Conservation (phyloP, 2,888 invertebrate species). For the Andrena marginata region DNA sequence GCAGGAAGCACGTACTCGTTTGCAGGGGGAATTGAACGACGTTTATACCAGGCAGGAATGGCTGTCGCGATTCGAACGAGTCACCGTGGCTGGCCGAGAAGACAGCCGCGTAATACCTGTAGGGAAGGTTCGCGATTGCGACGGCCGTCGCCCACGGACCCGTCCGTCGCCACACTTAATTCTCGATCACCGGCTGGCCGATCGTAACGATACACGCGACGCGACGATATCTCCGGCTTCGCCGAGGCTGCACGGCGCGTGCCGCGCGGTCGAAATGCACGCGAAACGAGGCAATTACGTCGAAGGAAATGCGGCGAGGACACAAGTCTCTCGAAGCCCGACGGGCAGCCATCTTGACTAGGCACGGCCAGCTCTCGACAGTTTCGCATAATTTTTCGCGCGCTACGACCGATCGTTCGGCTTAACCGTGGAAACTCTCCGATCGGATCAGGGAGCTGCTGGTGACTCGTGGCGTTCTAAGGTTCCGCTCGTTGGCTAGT, state of each 20-base stretch:
- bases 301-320: conserved; percentile 42
- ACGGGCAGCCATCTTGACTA: conserved; percentile 83
- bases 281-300: conserved; percentile 43
- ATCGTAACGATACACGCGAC: not conserved
- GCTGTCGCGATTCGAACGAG: not conserved
- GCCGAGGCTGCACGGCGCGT: not conserved
- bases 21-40: not conserved
- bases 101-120: not conserved
- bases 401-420: conserved; percentile 21
- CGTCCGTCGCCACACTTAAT: conserved; percentile 46
- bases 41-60: not conserved
- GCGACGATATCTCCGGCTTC: not conserved
- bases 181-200: conserved; percentile 8
- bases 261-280: not conserved
- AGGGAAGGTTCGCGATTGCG: conserved; percentile 41
- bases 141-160: conserved; percentile 69
- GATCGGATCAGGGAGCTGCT: not conserved
- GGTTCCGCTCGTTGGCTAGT: not conserved
- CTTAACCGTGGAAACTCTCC: not conserved
- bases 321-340: conserved; percentile 77
- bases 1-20: conserved; percentile 13
- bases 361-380: conserved; percentile 61
- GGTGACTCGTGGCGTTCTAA: not conserved
- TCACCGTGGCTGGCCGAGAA: conserved; percentile 5
- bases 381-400: conserved; percentile 61